Evolutionary conservation across 2,113 vertebrate genomes (phyloP), one percentile per base, ranked within the genome.

Genomic region (Acrocephalus kingi): DNA sequence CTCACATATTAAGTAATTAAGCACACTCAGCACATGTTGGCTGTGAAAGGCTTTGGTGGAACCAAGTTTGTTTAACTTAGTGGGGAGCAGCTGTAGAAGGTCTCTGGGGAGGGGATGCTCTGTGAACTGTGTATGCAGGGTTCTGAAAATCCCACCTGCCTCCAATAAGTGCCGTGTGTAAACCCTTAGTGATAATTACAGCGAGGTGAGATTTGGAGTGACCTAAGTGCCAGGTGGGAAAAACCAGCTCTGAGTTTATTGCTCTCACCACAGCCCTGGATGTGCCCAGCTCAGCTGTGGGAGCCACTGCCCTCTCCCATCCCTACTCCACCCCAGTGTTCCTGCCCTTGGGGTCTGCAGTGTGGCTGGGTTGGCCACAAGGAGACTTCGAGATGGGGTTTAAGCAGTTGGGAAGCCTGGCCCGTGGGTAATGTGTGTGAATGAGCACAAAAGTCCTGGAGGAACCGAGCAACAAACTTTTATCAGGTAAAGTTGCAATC

Each of bases 241-340:
- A n/a, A 61, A 23, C 9, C 23, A 35, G 24, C 33, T 2, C 1
- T 31, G 55, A 43, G 10, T 73, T 21, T 33, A 1, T 51, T 37
- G 22, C 16, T 90, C 8, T 68, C n/a, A 27, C 28, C 8, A 2
- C 0, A 1, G 37, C 22, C 13, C 3, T 39, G 28, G 33, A 28
- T 39, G 46, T 69, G 30, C 45, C 54, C 61, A 56, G 54, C 21
- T 68, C 5, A 6, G n/a, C 59, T 30, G 0, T 52, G 59, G 15
- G 39, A 76, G 8, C 23, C 0, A 2, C 46, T 88, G 66, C 28
- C 37, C 22, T 41, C 46, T 95, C 43, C 62, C 45, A 56, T 54
- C 14, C 16, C n/a, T 4, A 2, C 14, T 3, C 7, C 5, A 3
- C 20, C 22, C 20, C 0, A 0, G 4, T 1, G 1, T 2, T 24